A percentile compares a stretch with the other conserved stretches of the same genome.
phyloP scores from a whole-genome alignment of 2,113 vertebrate species.

The Neogale vison region DNA sequence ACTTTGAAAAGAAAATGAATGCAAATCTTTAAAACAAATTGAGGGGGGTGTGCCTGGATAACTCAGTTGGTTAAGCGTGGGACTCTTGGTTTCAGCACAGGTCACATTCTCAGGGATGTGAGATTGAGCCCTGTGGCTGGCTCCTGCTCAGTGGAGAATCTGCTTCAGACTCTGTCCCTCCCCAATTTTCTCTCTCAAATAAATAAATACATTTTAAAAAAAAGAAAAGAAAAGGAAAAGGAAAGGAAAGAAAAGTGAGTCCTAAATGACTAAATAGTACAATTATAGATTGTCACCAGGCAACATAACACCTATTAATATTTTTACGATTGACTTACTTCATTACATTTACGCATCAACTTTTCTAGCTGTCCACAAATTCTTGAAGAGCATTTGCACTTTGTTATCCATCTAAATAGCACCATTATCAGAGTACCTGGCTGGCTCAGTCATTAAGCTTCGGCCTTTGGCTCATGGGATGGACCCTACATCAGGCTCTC shows the following conservation, averaged over 20 bases:
- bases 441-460: too few relatives aligned
- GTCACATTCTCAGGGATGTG: not conserved
- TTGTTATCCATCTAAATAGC: not conserved
- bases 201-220: not conserved
- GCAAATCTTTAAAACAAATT: not conserved
- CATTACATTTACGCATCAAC: not conserved
- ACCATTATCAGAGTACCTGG: not conserved
- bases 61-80: not conserved
- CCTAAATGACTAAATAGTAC: not conserved
- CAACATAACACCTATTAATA: not conserved
- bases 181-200: not conserved
- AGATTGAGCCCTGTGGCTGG: not conserved
- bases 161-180: not conserved
- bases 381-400: not conserved
- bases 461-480: too few relatives aligned
- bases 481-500: too few relatives aligned
- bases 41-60: not conserved
- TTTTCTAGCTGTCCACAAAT: not conserved
- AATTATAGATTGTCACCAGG: not conserved
- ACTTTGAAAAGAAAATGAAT: not conserved
- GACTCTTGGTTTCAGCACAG: not conserved
- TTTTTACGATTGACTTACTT: not conserved
- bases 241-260: not conserved
- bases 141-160: fast-evolving
- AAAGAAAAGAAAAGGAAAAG: not conserved